Percentiles rank a stretch among this genome's conserved stretches.
These are phyloP conservation scores for Leucoptera coffeella DNA, from an alignment of 2,888 invertebrate genomes.

Conservation along the genomic window DNA sequence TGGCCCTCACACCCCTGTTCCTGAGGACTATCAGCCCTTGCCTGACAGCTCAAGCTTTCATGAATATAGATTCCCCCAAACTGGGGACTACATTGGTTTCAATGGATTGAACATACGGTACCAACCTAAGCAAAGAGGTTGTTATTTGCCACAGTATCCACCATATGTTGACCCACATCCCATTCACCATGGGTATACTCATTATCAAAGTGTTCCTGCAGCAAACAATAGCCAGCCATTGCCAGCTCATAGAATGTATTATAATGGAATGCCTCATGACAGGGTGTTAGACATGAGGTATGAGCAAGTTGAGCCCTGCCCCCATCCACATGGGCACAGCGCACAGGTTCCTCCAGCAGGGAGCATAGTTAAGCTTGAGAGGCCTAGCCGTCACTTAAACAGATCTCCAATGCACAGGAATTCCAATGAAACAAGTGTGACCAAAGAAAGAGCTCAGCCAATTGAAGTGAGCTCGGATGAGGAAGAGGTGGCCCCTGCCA, in stretches of 20 bases:
- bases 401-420: conserved; percentile 35
- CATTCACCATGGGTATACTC: no score
- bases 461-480: conserved; percentile 48
- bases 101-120: conserved; percentile 26
- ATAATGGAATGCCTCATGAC: conserved; percentile 11
- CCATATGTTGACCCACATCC: conserved; percentile 13
- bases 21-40: conserved; percentile 41
- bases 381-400: conserved; percentile 37
- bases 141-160: conserved; percentile 20
- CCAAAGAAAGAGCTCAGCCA: conserved; percentile 19
- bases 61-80: no score
- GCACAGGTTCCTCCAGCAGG: neutral
- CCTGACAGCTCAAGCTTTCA: conserved; percentile 38
- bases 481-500: conserved; percentile 26
- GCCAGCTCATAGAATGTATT: no score
- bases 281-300: conserved; percentile 12
- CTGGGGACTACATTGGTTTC: conserved; percentile 14
- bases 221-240: no score
- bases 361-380: conserved; percentile 17
- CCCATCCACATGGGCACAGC: conserved; percentile 6
- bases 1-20: conserved; percentile 33
- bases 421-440: conserved; percentile 34
- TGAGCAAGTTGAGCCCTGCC: conserved; percentile 12
- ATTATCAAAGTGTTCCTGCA: no score
- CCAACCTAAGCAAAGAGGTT: conserved; percentile 31